Evolutionary conservation across 2,113 vertebrate genomes (phyloP).

Genomic region (Cyanistes caeruleus): DNA sequence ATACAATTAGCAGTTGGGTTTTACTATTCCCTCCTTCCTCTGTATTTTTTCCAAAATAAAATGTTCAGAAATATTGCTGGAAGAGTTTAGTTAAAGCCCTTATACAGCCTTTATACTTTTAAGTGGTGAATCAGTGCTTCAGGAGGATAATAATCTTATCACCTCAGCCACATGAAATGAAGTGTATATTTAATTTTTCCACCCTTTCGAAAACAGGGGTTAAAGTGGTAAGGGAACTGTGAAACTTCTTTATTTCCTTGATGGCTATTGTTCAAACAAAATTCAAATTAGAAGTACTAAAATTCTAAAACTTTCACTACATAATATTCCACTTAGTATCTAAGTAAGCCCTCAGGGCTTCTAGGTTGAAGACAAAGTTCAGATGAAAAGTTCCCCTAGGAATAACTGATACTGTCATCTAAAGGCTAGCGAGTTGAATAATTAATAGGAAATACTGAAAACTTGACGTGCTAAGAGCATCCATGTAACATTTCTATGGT

Average conservation of each 20-base stretch:
- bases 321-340: neutral
- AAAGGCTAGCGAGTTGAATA: slow-evolving; percentile 11
- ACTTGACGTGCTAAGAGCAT: neutral
- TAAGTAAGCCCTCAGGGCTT: slow-evolving; percentile 23
- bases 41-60: neutral
- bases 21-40: neutral
- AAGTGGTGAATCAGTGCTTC: neutral
- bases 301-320: neutral
- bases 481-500: neutral
- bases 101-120: neutral
- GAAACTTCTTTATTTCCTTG: neutral
- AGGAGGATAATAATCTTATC: neutral
- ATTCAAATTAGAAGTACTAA: neutral
- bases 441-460: slow-evolving; percentile 32
- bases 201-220: neutral
- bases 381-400: neutral
- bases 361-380: slow-evolving; percentile 30
- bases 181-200: neutral
- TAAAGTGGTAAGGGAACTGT: neutral
- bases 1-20: neutral
- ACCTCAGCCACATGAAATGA: neutral
- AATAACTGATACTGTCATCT: neutral
- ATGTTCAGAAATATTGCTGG: neutral
- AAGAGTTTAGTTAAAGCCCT: neutral
- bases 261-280: neutral